Percentiles rank a stretch among this genome's conserved stretches.
These are phyloP conservation scores for Amiota minor DNA, from an alignment of 2,888 invertebrate species.

Conservation along the genomic window DNA sequence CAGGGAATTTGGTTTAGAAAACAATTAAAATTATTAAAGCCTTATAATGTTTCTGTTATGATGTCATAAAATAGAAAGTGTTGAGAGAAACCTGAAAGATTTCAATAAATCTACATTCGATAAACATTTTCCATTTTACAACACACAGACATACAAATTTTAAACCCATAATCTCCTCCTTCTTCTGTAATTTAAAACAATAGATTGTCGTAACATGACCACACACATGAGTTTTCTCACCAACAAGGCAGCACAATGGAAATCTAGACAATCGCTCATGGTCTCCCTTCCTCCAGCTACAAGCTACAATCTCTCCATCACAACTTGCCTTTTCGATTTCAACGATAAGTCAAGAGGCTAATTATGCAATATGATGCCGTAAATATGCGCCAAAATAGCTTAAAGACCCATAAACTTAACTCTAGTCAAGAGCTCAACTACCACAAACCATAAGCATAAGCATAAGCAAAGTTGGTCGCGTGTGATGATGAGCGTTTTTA, in stretches of 20 bases:
- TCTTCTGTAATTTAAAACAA: conserved; percentile 42
- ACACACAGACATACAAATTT: conserved; percentile 7
- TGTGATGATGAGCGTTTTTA: conserved; percentile 27
- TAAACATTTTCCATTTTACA: not conserved
- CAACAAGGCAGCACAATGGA: conserved; percentile 33
- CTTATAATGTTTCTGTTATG: no score
- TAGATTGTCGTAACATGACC: conserved; percentile 65
- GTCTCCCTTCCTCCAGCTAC: not conserved
- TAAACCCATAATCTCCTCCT: not conserved
- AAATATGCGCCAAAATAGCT: conserved; percentile 23
- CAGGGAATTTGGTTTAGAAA: no score
- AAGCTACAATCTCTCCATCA: not conserved
- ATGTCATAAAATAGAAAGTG: no score
- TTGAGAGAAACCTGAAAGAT: no score
- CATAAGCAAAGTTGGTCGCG: conserved; percentile 4
- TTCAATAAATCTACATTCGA: no score
- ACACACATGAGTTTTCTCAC: conserved; percentile 65
- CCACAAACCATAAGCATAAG: not conserved
- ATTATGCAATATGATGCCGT: conserved; percentile 59
- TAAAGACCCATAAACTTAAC: not conserved
- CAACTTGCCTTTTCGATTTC: conserved; percentile 14
- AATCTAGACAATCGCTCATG: not conserved
- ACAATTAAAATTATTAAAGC: no score
- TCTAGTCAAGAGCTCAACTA: not conserved
- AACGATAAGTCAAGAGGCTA: conserved; percentile 47